Conservation (phyloP, 2,113 vertebrate genomes). For the Cololabis saira region DNA sequence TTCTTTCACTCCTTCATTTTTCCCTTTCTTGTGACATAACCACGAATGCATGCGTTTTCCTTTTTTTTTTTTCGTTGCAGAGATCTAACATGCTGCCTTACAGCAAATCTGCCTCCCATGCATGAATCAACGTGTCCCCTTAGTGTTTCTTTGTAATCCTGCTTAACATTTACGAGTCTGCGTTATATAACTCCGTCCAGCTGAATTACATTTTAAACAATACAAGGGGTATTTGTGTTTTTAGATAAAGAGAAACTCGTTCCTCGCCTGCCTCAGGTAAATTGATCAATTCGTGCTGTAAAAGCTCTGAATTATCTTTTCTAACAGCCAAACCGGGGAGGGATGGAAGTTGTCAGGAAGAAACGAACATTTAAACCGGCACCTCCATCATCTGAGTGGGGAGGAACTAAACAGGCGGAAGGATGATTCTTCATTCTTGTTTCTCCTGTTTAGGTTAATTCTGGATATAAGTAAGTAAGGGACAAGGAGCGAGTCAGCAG, state of each 20-base stretch:
- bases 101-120: conserved; percentile 30
- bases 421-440: conserved; percentile 18
- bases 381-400: too few species aligned
- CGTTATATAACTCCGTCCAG: conserved; percentile 23
- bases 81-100: not conserved
- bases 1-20: conserved; percentile 25
- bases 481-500: conserved; percentile 15
- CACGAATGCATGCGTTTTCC: not conserved
- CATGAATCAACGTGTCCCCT: conserved; percentile 44
- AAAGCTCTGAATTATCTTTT: conserved; percentile 24
- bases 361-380: too few species aligned
- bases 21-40: conserved; percentile 7
- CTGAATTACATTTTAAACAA: conserved; percentile 24
- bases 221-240: conserved; percentile 8
- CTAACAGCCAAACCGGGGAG: not conserved
- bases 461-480: conserved; percentile 9
- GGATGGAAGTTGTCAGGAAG: not conserved
- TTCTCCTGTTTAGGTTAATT: conserved; percentile 13
- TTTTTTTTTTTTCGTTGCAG: too few species aligned
- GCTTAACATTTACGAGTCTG: conserved; percentile 36
- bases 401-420: not conserved
- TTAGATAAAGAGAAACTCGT: conserved; percentile 23
- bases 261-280: conserved; percentile 1
- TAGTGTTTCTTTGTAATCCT: conserved; percentile 39
- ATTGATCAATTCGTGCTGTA: conserved; percentile 21